These are phyloP conservation scores for Agrochola circellaris DNA, from an alignment of 2,888 invertebrate species.

Conservation along the genomic window DNA sequence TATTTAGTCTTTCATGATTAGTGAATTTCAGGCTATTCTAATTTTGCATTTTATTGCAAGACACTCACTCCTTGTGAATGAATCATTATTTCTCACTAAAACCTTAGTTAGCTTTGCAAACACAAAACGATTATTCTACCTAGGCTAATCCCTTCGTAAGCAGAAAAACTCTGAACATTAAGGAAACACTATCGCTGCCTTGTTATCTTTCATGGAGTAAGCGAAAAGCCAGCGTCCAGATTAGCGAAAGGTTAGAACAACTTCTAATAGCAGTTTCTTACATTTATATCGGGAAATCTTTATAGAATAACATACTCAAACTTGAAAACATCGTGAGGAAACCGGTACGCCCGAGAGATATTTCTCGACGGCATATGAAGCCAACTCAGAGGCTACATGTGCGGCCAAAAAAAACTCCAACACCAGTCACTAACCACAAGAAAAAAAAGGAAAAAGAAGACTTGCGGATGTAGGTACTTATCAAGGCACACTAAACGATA, in stretches of 20 bases:
- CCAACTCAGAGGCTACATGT: no score
- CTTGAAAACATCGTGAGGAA: background rate
- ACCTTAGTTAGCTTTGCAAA: background rate
- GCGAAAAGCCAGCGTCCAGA: slow-evolving; percentile 24
- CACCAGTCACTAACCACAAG: no score
- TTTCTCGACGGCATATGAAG: no score
- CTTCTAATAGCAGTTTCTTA: background rate
- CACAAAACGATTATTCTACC: slow-evolving; percentile 4
- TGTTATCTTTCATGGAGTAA: slow-evolving; percentile 43
- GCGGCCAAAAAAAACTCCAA: no score
- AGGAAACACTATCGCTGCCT: slow-evolving; percentile 19
- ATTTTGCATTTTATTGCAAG: background rate
- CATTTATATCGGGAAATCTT: background rate
- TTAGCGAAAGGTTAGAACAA: slow-evolving; percentile 25
- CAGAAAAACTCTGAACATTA: slow-evolving; percentile 44
- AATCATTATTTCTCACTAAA: background rate
- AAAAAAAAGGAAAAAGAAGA: no score
- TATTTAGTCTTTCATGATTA: background rate
- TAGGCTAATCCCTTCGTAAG: slow-evolving; percentile 24
- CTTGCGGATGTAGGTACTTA: background rate
- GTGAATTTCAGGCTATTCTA: no score
- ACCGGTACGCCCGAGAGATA: no score
- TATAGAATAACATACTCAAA: background rate
- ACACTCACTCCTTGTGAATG: background rate
- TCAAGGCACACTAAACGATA: slow-evolving; percentile 30